These are phyloP conservation scores for Gymnoscopelus microlampas DNA, from an alignment of 2,797 vertebrate species.

Conservation along the genomic window DNA sequence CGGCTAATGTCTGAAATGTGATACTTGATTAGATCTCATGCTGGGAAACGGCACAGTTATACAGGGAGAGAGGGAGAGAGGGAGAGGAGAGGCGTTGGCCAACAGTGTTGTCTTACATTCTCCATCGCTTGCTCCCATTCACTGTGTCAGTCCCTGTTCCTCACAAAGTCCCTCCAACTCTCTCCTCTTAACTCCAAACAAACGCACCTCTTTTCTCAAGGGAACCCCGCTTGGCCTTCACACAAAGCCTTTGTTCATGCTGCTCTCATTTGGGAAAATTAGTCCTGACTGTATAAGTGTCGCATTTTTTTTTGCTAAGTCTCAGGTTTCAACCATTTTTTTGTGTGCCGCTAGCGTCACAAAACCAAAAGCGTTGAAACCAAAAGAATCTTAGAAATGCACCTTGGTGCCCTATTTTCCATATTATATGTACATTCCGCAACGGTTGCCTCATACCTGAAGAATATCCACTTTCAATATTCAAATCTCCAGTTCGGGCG, in stretches of 20 bases:
- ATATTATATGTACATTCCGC: constrained; percentile 34
- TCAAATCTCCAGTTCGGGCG: constrained; percentile 8
- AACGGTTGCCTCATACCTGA: constrained; percentile 44
- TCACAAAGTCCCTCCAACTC: background rate
- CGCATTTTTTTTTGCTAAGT: background rate
- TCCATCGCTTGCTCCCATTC: background rate
- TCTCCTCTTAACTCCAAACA: background rate
- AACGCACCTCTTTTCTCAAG: too few species aligned
- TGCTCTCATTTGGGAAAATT: background rate
- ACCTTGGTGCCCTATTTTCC: constrained; percentile 38
- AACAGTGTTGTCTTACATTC: background rate
- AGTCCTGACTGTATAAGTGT: background rate
- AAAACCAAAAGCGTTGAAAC: constrained; percentile 24
- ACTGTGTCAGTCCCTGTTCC: constrained; percentile 2
- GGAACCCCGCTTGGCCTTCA: background rate
- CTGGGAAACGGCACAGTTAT: constrained; percentile 20
- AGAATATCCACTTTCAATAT: constrained; percentile 41
- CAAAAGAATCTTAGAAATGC: constrained; percentile 25
- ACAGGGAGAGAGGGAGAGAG: constrained; percentile 15
- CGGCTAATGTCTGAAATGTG: constrained; percentile 21
- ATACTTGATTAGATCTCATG: constrained; percentile 44
- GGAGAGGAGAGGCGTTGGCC: constrained; percentile 5
- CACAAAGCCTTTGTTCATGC: constrained; percentile 28
- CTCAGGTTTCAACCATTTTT: background rate
- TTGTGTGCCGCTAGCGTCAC: constrained; percentile 13